phyloP scores from a whole-genome alignment of 2,888 invertebrate genomes.

The Cistogaster globosa region DNA sequence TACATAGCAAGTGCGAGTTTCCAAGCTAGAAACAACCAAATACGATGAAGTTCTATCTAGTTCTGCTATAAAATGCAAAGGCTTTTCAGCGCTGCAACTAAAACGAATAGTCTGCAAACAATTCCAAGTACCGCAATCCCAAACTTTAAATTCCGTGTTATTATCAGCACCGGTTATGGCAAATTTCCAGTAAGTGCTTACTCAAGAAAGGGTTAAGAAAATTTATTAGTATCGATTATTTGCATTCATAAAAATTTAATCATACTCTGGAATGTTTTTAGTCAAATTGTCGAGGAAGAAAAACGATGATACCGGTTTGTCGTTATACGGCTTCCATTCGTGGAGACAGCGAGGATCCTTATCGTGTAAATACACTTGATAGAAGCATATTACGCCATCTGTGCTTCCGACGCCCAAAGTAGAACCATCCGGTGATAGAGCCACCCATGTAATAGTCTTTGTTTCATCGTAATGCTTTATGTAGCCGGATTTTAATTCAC shows the following conservation, averaged over 20 bases:
- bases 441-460: conserved; percentile 90
- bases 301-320: conserved; percentile 93
- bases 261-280: conserved; percentile 90
- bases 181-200: conserved; percentile 93
- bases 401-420: conserved; percentile 95
- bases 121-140: conserved; percentile 97
- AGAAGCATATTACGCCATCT: conserved; percentile 96
- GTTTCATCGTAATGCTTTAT: conserved; percentile 84
- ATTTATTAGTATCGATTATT: neutral
- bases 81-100: conserved; percentile 79
- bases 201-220: conserved; percentile 76
- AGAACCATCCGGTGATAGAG: conserved; percentile 96
- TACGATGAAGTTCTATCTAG: conserved; percentile 94
- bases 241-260: neutral
- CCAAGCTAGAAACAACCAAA: conserved; percentile 93
- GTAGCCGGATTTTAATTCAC: conserved; percentile 79
- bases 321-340: conserved; percentile 96
- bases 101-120: conserved; percentile 95
- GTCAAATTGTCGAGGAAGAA: conserved; percentile 97
- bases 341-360: conserved; percentile 92
- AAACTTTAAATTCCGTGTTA: conserved; percentile 94
- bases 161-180: conserved; percentile 95
- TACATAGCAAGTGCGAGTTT: conserved; percentile 92
- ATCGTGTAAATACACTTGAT: conserved; percentile 91
- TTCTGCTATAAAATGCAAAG: conserved; percentile 84